Evolutionary conservation across 2,113 vertebrate species (phyloP), one percentile per base, ranked within the genome.

Genomic region (Laticauda colubrina): DNA sequence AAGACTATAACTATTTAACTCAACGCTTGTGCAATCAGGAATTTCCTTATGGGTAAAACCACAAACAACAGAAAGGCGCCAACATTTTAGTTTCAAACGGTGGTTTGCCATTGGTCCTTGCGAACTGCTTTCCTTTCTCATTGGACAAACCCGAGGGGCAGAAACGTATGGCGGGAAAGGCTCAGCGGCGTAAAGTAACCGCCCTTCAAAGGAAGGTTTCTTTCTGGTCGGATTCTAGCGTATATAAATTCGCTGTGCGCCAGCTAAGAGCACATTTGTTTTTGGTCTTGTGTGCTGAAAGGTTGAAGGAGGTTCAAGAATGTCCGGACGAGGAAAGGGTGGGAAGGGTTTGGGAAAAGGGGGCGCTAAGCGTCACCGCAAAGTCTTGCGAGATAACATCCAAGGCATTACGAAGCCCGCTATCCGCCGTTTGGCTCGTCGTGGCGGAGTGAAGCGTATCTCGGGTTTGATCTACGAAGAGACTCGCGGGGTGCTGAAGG

Each of bases 271-370:
- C 90, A 39, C 21, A 43, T 3, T 85, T 75, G 20, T 0, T 11
- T 0, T 1, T 3, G 11, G 7, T 1, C 11, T 51, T 1, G 6
- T 11, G 54, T 0, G 3, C 0, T 1, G 7, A 1, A 0, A 0
- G 8, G 0, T 34, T 43, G 18, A 0, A 1, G 39, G 1, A 93
- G 4, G 3, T 4, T 9, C 18, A 3, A 21, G 39, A 0, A 93
- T 90, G 92, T 90, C 92, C 1, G 92, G 92, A 0, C 88, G 88
- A 0, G 88, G 92, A 0, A 90, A 90, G 23, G 92, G 92, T 4
- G 92, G 92, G 5, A 90, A 90, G 39, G 88, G 87, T 0, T 0
- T 81, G 0, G 75, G 75, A 1, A 81, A 81, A 43, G 75, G 75
- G 0, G 75, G 75, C 7, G 75, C 75, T 1, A 81, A 81, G 7